These are phyloP conservation scores for Cecropterus lyciades DNA, from an alignment of 1,140 invertebrate genomes.

Conservation along the genomic window DNA sequence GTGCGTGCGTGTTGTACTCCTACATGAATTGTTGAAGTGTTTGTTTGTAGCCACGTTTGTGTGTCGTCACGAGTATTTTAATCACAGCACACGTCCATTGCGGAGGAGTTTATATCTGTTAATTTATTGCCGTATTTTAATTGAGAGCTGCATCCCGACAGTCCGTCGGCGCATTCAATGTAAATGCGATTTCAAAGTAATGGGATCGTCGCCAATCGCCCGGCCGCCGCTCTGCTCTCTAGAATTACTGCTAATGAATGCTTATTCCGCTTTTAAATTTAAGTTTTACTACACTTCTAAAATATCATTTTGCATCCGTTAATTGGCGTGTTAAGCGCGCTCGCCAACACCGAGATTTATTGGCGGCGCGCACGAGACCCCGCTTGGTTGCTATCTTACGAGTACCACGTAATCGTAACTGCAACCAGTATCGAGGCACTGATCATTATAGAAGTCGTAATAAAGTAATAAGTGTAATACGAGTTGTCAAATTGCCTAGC, in stretches of 20 bases:
- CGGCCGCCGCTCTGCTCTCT: conserved; percentile 20
- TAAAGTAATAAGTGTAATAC: conserved; percentile 1
- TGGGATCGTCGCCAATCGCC: conserved; percentile 61
- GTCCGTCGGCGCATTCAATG: conserved; percentile 68
- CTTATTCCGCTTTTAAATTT: conserved; percentile 30
- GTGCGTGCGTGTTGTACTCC: neutral
- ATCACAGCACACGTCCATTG: conserved; percentile 18
- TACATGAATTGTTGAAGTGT: neutral
- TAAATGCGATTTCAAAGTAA: conserved; percentile 70
- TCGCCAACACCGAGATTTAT: conserved; percentile 20
- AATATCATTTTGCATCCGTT: conserved; percentile 36
- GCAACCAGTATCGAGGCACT: neutral
- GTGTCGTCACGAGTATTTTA: conserved; percentile 17
- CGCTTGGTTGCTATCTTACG: neutral
- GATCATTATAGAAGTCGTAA: neutral
- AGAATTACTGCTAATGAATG: conserved; percentile 40
- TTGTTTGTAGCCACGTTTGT: neutral
- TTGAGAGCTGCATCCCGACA: conserved; percentile 61
- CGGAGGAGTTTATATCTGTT: conserved; percentile 49
- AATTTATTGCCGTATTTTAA: conserved; percentile 77
- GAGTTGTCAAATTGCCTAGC: conserved; percentile 3
- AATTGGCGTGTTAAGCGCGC: conserved; percentile 21
- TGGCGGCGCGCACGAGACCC: conserved; percentile 15
- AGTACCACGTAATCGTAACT: conserved; percentile 3
- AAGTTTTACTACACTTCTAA: conserved; percentile 20